Conservation (phyloP, 2,113 vertebrate species). For the Ictalurus furcatus region DNA sequence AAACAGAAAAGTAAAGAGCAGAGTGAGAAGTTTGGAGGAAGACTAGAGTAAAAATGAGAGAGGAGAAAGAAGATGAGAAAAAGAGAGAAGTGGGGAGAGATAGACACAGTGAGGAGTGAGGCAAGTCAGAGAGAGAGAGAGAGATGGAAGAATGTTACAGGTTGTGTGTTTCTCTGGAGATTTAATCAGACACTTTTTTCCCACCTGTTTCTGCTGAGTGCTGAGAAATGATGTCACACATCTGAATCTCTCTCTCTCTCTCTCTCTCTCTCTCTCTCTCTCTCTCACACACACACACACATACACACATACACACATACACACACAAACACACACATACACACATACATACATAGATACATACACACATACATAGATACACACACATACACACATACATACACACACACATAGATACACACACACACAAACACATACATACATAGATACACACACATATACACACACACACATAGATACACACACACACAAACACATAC, state of each 20-base stretch:
- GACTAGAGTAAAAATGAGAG: not conserved
- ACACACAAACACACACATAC: no score
- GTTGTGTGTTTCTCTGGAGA: conserved; percentile 29
- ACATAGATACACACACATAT: no score
- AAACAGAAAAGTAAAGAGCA: conserved; percentile 9
- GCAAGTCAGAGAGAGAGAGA: not conserved
- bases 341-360: no score
- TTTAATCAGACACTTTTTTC: conserved; percentile 24
- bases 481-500: no score
- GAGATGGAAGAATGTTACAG: not conserved
- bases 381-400: no score
- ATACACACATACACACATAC: no score
- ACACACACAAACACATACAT: no score
- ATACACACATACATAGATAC: no score
- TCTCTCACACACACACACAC: not conserved
- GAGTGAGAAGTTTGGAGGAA: not conserved
- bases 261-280: no score
- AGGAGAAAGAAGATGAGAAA: not conserved
- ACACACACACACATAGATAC: no score
- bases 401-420: no score
- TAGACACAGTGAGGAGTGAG: not conserved
- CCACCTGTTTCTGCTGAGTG: conserved; percentile 1
- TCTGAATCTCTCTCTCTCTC: no score
- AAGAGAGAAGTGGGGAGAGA: not conserved
- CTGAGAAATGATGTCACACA: not conserved